phyloP scores from a whole-genome alignment of 1,140 invertebrate species.

The Limonius californicus region DNA sequence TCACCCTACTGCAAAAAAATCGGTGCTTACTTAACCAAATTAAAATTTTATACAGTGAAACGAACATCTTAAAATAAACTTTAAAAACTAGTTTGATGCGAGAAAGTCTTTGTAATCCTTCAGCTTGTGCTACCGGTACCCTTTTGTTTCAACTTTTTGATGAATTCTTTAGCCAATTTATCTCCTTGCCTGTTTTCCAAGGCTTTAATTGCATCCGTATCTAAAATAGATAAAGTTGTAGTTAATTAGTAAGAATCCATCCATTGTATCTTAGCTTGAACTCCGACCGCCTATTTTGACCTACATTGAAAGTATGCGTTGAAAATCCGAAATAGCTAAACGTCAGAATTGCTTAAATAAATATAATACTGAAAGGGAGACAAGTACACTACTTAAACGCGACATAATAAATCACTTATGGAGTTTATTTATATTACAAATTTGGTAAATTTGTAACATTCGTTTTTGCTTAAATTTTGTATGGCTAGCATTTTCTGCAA shows the following conservation, averaged over 20 bases:
- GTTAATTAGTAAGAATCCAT: conserved; percentile 1
- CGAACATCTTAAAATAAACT: not conserved
- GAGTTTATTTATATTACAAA: too few relatives aligned
- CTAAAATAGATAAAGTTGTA: conserved; percentile 48
- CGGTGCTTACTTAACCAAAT: not conserved
- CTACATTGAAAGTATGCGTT: not conserved
- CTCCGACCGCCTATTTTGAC: not conserved
- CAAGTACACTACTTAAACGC: too few relatives aligned
- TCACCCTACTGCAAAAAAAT: not conserved
- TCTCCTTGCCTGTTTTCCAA: conserved; percentile 83
- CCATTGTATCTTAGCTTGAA: too few relatives aligned
- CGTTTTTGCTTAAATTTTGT: not conserved
- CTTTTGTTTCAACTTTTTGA: conserved; percentile 57
- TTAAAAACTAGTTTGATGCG: too few relatives aligned
- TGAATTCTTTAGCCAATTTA: conserved; percentile 84
- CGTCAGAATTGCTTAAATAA: too few relatives aligned
- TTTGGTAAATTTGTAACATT: too few relatives aligned
- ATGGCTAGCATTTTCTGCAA: not conserved
- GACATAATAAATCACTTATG: too few relatives aligned
- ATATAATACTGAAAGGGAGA: too few relatives aligned
- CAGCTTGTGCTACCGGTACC: not conserved
- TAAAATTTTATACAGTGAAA: not conserved
- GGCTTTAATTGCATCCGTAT: conserved; percentile 71
- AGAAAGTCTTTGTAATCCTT: not conserved
- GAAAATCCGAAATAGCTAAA: too few relatives aligned